Evolutionary conservation across 2,113 vertebrate genomes (phyloP), one percentile per base, ranked within the genome.

Genomic region (Chamaetylas fuelleborni): DNA sequence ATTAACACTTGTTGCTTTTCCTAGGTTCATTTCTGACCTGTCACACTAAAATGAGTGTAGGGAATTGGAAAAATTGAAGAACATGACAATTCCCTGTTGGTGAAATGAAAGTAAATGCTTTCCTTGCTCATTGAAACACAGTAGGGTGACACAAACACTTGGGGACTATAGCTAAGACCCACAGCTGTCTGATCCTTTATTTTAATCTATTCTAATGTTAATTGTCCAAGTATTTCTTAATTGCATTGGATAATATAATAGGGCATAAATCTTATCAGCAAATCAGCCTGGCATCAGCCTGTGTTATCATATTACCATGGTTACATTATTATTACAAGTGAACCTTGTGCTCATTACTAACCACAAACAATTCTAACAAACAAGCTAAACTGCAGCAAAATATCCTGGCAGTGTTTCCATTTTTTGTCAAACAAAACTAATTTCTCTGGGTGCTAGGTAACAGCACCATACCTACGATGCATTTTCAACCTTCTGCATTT

Each of bases 171-270:
- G 29, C 71, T n/a, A 45, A 94, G 88, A 96, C 91, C 72, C 86
- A 90, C 86, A 96, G 92, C 86, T 81, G 69, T 54, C 86, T 78
- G 69, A 93, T 62, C 90, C 56, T 88, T 82, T 82, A 88, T 91
- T 94, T 96, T 88, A 83, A 91, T 94, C 92, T 81, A 64, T 83
- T 86, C 43, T 86, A 88, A 88, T 92, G 95, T 88, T 81, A 92
- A 92, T 95, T 96, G 94, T 88, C 58, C 73, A 74, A 84, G 64
- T 76, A 67, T 95, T 94, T 95, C 91, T 96, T 92, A 97, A 97
- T 94, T 96, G 88, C 76, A 56, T 78, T 66, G 69, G 72, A 62
- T 92, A 86, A 95, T 81, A 74, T 83, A 92, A 77, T 54, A 58
- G 47, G 47, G 60, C 62, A 86, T 94, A 93, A 96, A 91, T 92